These are phyloP conservation scores for Hylaea fasciaria DNA, from an alignment of 2,888 invertebrate genomes.

Conservation along the genomic window DNA sequence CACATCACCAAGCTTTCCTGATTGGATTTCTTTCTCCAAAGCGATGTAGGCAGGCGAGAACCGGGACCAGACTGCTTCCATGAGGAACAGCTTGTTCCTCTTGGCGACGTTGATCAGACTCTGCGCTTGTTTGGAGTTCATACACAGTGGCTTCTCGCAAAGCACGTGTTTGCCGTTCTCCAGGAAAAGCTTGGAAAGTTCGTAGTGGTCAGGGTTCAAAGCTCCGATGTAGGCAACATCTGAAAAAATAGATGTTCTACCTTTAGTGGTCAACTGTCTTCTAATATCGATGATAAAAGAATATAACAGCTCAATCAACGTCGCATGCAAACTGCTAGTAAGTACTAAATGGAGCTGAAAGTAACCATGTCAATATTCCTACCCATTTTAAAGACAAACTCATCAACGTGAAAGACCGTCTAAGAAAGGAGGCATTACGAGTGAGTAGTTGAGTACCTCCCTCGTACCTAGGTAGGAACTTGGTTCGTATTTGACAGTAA, in stretches of 20 bases:
- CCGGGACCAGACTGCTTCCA: conserved; percentile 97
- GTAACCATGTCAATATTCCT: too few relatives aligned
- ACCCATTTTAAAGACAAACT: too few relatives aligned
- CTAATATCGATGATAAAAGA: too few relatives aligned
- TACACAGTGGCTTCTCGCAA: conserved; percentile 95
- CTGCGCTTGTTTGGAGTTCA: conserved; percentile 90
- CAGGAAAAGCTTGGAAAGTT: conserved; percentile 89
- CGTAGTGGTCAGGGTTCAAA: conserved; percentile 90
- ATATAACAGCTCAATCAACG: too few relatives aligned
- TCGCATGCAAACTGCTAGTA: too few relatives aligned
- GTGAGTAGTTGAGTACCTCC: too few relatives aligned
- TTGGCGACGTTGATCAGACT: conserved; percentile 89
- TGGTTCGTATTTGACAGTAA: too few relatives aligned
- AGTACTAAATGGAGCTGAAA: too few relatives aligned
- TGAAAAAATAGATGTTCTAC: conserved; percentile 59
- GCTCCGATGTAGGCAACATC: conserved; percentile 94
- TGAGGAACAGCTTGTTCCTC: conserved; percentile 89
- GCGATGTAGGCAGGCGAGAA: conserved; percentile 91
- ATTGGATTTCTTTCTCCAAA: conserved; percentile 87
- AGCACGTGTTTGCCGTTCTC: conserved; percentile 93
- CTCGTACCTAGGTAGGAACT: too few relatives aligned
- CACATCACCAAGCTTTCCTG: conserved; percentile 89
- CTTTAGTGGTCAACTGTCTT: too few relatives aligned
- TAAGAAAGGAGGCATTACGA: too few relatives aligned
- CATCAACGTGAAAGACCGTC: too few relatives aligned